Conservation (phyloP, 2,113 vertebrate genomes). For the Channa argus region DNA sequence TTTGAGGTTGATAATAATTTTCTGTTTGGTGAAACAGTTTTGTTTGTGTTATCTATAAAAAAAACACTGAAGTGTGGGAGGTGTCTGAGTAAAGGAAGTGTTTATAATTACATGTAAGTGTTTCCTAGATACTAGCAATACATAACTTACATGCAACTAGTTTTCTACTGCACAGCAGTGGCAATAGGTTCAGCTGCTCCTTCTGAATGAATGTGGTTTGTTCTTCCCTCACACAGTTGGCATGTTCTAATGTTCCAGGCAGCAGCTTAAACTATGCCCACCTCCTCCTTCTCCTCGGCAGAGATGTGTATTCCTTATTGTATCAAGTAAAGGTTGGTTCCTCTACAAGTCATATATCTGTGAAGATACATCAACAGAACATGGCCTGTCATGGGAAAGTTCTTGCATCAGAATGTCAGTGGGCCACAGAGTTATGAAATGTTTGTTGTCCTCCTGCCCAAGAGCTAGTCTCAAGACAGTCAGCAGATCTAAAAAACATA, state of each 20-base stretch:
- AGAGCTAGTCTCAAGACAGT: slow-evolving; percentile 56
- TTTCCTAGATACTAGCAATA: no score
- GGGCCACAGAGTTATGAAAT: not conserved
- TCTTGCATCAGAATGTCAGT: slow-evolving; percentile 14
- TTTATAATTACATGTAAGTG: no score
- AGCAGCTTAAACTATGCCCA: not conserved
- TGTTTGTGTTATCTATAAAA: no score
- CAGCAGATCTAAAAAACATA: slow-evolving; percentile 47
- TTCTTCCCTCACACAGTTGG: not conserved
- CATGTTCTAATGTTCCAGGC: not conserved
- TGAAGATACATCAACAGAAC: not conserved
- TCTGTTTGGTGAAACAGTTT: no score
- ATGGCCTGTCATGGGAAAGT: not conserved
- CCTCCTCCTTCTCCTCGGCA: not conserved
- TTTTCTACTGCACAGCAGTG: not conserved
- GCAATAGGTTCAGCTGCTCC: slow-evolving; percentile 18
- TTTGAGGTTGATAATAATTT: no score
- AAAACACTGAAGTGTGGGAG: no score
- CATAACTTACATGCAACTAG: not conserved
- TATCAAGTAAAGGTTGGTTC: not conserved
- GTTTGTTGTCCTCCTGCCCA: not conserved
- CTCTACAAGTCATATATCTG: not conserved
- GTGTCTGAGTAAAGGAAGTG: no score
- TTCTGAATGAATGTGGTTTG: not conserved
- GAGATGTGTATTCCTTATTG: no score